Evolutionary conservation across 2,888 invertebrate genomes (phyloP), one percentile per base, ranked within the genome.

Genomic region (Thalpophila matura): DNA sequence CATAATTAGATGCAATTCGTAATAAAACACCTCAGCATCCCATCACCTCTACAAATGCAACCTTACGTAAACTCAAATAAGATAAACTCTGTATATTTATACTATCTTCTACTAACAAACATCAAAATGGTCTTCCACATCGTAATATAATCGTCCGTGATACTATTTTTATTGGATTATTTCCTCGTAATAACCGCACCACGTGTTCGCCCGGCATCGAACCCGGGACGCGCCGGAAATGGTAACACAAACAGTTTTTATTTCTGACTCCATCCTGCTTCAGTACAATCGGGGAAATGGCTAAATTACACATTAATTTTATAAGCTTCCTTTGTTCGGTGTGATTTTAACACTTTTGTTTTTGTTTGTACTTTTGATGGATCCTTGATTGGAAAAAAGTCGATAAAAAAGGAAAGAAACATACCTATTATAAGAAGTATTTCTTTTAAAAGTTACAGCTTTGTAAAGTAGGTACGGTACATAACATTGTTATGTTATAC

Each of bases 221-320:
- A 91, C 88, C 87, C 86, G 86, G 86, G 89, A 90, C 89, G 82
- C 86, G 85, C 93, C 94, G 94, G 94, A 95, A 94, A 91, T 85
- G 86, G 82, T 93, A 91, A 93, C 87, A 91, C 93, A 94, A 95
- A 95, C 94, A 95, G 82, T 93, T 94, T 94, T 95, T 95, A 95
- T 95, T 95, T 94, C 90, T 90, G 92, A 91, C 91, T 90, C 89
- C 92, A 90, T 91, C 90, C 89, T 89, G 90, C 83, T 80, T 65
- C 66, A 45, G 72, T 77, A 81, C 80, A 69, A 74, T 79, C 63
- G 72, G 47, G 56, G 60, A 67, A 59, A 75, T 76, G 55, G 56
- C 47, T 40, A 54, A 69, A 59, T 69, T 56, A 63, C 46, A 53
- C 54, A 50, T 66, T 68, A 47, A 76, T 72, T 79, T 63, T 68